phyloP scores from a whole-genome alignment of 2,888 invertebrate genomes.

The Arge pagana region DNA sequence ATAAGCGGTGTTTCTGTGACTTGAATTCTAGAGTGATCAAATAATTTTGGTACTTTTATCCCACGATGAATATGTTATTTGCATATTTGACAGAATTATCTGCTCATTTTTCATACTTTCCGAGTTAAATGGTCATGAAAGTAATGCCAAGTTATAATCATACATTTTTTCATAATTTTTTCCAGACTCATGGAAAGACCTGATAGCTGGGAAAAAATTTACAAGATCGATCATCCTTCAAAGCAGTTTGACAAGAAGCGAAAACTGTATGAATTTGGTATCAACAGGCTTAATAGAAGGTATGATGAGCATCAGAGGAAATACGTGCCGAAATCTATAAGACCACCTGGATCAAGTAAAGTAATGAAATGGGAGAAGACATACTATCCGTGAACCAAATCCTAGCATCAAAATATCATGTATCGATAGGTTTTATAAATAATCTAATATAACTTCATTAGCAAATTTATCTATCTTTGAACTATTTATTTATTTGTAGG shows the following conservation, averaged over 20 bases:
- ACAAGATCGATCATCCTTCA: slow-evolving; percentile 73
- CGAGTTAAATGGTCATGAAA: not conserved
- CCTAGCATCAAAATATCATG: too few species aligned
- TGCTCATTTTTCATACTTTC: not conserved
- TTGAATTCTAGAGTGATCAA: not conserved
- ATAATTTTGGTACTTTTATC: not conserved
- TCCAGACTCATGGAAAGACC: slow-evolving; percentile 67
- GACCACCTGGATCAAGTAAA: slow-evolving; percentile 65
- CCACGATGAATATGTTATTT: not conserved
- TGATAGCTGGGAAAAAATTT: slow-evolving; percentile 82
- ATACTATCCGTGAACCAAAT: slow-evolving; percentile 66
- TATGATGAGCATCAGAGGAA: slow-evolving; percentile 69
- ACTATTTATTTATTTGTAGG: too few species aligned
- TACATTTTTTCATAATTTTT: slow-evolving; percentile 14
- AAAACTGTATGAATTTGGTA: slow-evolving; percentile 72
- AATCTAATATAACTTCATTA: too few species aligned
- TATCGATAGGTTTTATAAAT: too few species aligned
- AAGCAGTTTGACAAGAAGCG: slow-evolving; percentile 70
- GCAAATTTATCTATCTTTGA: too few species aligned
- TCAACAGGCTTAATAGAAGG: slow-evolving; percentile 67
- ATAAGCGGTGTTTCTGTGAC: not conserved
- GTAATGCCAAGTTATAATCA: too few species aligned
- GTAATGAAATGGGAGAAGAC: slow-evolving; percentile 69
- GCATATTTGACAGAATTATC: not conserved
- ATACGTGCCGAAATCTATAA: slow-evolving; percentile 72